Evolutionary conservation across 1,140 invertebrate species (phyloP).

Genomic region (Chrysopa pallens): DNA sequence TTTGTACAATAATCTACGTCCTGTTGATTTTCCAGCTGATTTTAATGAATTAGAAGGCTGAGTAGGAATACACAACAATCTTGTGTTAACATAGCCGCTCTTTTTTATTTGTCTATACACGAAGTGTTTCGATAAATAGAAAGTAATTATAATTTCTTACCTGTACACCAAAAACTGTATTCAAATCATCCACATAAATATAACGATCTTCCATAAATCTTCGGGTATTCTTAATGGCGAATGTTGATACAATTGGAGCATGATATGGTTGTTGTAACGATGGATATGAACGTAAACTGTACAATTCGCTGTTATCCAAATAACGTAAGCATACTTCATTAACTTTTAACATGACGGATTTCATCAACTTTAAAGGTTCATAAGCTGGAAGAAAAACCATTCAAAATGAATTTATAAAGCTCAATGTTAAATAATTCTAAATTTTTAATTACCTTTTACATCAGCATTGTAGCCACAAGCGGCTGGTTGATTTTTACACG

Average conservation of each 20-base stretch:
- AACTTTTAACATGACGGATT: conserved; percentile 45
- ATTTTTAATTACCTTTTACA: conserved; percentile 28
- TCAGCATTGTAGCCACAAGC: conserved; percentile 35
- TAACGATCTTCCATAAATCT: conserved; percentile 78
- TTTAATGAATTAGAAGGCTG: too few relatives aligned
- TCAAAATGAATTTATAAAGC: background rate
- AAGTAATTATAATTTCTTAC: conserved; percentile 16
- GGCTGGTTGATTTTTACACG: conserved; percentile 39
- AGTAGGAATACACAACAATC: too few relatives aligned
- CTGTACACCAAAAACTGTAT: conserved; percentile 46
- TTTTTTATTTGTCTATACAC: too few relatives aligned
- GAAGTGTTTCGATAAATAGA: too few relatives aligned
- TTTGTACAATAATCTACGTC: too few relatives aligned
- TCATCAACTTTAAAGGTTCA: conserved; percentile 50
- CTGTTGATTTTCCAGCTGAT: too few relatives aligned
- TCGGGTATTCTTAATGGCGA: conserved; percentile 60
- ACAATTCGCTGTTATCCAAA: conserved; percentile 39
- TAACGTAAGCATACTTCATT: conserved; percentile 49
- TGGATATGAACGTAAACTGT: conserved; percentile 26
- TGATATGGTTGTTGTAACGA: conserved; percentile 23
- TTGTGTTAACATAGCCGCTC: too few relatives aligned
- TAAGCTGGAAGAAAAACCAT: conserved; percentile 34
- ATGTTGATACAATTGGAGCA: conserved; percentile 28
- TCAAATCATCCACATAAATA: conserved; percentile 52
- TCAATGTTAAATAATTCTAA: background rate